phyloP scores from a whole-genome alignment of 2,888 invertebrate genomes.

The Rhynchonema sp. region DNA sequence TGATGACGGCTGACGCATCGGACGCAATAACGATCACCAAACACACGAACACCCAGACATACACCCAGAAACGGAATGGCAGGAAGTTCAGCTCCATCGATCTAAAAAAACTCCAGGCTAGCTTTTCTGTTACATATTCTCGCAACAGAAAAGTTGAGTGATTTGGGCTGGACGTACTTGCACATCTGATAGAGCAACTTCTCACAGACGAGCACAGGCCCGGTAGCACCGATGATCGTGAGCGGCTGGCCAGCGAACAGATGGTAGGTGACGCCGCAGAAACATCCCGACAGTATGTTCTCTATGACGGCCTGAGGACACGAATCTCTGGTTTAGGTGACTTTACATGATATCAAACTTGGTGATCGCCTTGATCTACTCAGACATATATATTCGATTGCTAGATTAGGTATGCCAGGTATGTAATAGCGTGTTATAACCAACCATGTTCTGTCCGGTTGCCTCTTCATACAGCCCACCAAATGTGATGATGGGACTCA shows the following conservation, averaged over 20 bases:
- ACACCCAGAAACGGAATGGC: neutral
- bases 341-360: conserved; percentile 86
- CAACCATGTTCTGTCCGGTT: conserved; percentile 48
- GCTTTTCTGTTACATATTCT: too few species aligned
- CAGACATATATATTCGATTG: too few species aligned
- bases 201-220: conserved; percentile 89
- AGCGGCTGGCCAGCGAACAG: conserved; percentile 85
- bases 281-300: conserved; percentile 33
- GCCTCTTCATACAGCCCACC: conserved; percentile 75
- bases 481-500: conserved; percentile 88
- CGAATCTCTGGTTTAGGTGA: too few species aligned
- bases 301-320: conserved; percentile 39
- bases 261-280: conserved; percentile 82
- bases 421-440: too few species aligned
- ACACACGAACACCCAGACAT: neutral
- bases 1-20: neutral
- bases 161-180: conserved; percentile 40
- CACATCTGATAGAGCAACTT: conserved; percentile 92
- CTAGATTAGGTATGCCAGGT: too few species aligned
- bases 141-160: too few species aligned
- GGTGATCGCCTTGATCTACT: too few species aligned
- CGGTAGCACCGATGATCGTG: conserved; percentile 81
- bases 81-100: neutral
- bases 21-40: neutral
- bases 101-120: neutral